These are phyloP conservation scores for Drosophila prolongata DNA, from an alignment of 2,888 invertebrate genomes.

Conservation along the genomic window DNA sequence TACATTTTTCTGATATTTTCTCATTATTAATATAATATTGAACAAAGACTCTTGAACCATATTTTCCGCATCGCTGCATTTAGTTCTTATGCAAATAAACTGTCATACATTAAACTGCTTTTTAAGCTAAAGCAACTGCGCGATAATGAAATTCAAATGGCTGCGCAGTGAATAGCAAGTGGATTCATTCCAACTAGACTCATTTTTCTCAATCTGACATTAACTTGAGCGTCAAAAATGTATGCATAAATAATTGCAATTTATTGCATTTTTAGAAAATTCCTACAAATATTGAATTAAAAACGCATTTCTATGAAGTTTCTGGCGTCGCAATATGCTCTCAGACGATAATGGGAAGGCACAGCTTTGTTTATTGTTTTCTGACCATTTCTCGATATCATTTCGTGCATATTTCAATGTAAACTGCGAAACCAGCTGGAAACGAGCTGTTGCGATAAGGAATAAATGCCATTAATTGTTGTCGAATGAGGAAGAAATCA, in stretches of 20 bases:
- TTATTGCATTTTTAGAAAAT: slow-evolving; percentile 12
- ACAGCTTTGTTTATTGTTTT: slow-evolving; percentile 34
- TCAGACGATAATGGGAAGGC: slow-evolving; percentile 14
- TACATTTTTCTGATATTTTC: too few relatives aligned
- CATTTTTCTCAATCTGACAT: slow-evolving; percentile 16
- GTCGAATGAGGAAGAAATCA: background rate
- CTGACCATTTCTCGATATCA: slow-evolving; percentile 18
- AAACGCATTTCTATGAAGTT: slow-evolving; percentile 42
- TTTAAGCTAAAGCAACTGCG: slow-evolving; percentile 33
- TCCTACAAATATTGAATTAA: slow-evolving; percentile 41
- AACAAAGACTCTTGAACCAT: slow-evolving; percentile 6
- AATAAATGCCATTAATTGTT: slow-evolving; percentile 9
- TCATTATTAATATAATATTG: too few relatives aligned
- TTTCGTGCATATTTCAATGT: slow-evolving; percentile 16
- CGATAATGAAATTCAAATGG: slow-evolving; percentile 52
- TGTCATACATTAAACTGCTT: slow-evolving; percentile 50
- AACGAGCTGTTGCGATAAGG: slow-evolving; percentile 18
- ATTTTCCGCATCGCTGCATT: slow-evolving; percentile 19
- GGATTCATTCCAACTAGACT: slow-evolving; percentile 12
- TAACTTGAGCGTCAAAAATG: slow-evolving; percentile 35
- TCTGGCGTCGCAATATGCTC: slow-evolving; percentile 44
- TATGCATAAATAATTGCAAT: slow-evolving; percentile 43
- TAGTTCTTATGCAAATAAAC: slow-evolving; percentile 53
- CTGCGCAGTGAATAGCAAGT: slow-evolving; percentile 40
- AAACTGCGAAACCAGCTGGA: slow-evolving; percentile 15